A percentile compares a stretch with the other conserved stretches of the same genome.
Evolutionary conservation across 2,797 vertebrate species (phyloP).

Genomic region (Malacoraja senta): DNA sequence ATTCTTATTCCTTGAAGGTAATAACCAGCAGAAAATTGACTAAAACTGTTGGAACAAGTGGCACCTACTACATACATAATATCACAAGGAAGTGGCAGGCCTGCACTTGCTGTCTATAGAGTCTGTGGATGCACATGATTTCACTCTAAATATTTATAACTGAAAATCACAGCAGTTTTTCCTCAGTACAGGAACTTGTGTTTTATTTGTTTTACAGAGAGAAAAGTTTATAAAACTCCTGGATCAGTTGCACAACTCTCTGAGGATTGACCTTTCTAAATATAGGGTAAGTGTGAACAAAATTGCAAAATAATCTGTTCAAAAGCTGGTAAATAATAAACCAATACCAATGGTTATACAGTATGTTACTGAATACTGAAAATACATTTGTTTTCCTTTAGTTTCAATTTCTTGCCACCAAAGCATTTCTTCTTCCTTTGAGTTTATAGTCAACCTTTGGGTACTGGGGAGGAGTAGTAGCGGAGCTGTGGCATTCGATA

Average conservation of each 20-base stretch:
- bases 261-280: constrained; percentile 95
- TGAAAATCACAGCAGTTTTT: neutral
- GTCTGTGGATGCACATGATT: neutral
- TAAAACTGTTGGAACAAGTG: too few species aligned
- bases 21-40: neutral
- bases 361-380: neutral
- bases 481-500: neutral
- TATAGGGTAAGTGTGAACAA: constrained; percentile 75
- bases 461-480: neutral
- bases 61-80: neutral
- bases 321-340: neutral
- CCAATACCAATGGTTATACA: neutral
- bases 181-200: neutral
- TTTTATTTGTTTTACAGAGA: constrained; percentile 68
- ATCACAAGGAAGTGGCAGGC: too few species aligned
- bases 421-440: neutral
- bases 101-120: neutral
- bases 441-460: neutral
- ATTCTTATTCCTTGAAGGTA: neutral
- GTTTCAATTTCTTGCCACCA: too few species aligned
- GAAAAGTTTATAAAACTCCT: constrained; percentile 96
- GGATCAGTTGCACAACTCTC: constrained; percentile 93
- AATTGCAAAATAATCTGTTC: neutral
- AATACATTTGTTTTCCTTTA: neutral
- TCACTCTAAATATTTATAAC: neutral